A percentile compares a stretch with the other conserved stretches of the same genome.
These are phyloP conservation scores for Bombyx huttoni DNA, from an alignment of 2,888 invertebrate species.

Conservation along the genomic window DNA sequence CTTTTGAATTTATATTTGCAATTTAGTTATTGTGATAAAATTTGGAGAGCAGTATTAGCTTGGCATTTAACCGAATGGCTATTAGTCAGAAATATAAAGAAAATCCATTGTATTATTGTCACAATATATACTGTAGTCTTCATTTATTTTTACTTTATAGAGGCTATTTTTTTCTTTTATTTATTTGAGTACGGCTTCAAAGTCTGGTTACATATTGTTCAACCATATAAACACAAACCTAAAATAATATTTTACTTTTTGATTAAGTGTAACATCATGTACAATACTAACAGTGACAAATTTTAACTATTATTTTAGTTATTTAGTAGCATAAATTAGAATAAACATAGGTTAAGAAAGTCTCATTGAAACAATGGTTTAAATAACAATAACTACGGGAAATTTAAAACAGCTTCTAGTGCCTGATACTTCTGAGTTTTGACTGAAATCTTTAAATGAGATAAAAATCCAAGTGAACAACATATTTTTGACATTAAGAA, in stretches of 20 bases:
- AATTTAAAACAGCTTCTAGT: not conserved
- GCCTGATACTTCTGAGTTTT: no score
- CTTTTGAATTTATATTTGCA: constrained; percentile 17
- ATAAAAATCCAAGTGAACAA: no score
- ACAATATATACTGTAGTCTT: constrained; percentile 7
- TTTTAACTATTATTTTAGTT: not conserved
- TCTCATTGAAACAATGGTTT: not conserved
- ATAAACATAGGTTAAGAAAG: no score
- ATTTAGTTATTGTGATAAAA: constrained; percentile 24
- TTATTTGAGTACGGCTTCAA: no score
- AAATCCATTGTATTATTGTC: not conserved
- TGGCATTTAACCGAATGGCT: constrained; percentile 43
- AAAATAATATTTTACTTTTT: not conserved
- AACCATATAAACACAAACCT: not conserved
- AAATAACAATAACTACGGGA: not conserved
- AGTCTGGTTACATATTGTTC: not conserved
- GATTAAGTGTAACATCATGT: not conserved
- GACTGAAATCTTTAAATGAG: no score
- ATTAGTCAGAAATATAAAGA: not conserved
- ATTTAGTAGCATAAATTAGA: not conserved
- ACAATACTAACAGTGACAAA: not conserved
- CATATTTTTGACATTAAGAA: no score
- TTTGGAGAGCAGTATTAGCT: constrained; percentile 50
- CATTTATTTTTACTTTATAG: not conserved
- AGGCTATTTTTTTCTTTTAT: no score